Base-by-base conservation (phyloP, 2,888 invertebrate genomes). In the Aphidoletes aphidimyza region DNA sequence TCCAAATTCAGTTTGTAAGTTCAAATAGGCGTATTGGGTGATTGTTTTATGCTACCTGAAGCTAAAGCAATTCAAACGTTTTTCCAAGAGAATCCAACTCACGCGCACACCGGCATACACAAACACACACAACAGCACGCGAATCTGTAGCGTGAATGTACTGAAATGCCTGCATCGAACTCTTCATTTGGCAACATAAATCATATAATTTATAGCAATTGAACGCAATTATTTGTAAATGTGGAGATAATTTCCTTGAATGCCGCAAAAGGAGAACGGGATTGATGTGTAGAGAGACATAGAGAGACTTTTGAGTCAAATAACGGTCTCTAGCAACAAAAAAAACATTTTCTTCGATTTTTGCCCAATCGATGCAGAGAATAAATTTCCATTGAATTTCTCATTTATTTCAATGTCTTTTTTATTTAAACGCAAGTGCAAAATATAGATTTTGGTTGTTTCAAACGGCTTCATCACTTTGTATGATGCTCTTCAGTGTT, bases 41-140 rank as follows among this genome's bases (percentile, higher is more conserved):
- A 81, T 81, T 81, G 37, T 37, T n/a, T 81, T 37, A 81, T 37
- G 37, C 81, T 81, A 81, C 81, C 81, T 81, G 81, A 81, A 81
- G 81, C 81, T 37, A 81, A n/a, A 8, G 81, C 81, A 81, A 81
- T 69, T 34, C 42, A 6, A 42, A 14, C 42, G 14, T 9, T 42
- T 42, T 42, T n/a, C n/a, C n/a, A n/a, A n/a, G n/a, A n/a, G n/a
- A n/a, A n/a, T n/a, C n/a, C n/a, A n/a, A n/a, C n/a, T 30, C 30
- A 30, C 2, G 5, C 54, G 22, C 22, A 69, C 30, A 69, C 26
- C 54, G 6, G 22, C 54, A 54, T 30, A 69, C 34, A 30, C 5
- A 54, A 22, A 54, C 26, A 8, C 22, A 54, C 54, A 6, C 8
- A 42, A 9, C 6, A 42, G 14, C 14, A n/a, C 6, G 42, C 54